Percentiles rank a stretch among this genome's conserved stretches.
phyloP scores from a whole-genome alignment of 2,888 invertebrate genomes.

The Galerucella nymphaeae region DNA sequence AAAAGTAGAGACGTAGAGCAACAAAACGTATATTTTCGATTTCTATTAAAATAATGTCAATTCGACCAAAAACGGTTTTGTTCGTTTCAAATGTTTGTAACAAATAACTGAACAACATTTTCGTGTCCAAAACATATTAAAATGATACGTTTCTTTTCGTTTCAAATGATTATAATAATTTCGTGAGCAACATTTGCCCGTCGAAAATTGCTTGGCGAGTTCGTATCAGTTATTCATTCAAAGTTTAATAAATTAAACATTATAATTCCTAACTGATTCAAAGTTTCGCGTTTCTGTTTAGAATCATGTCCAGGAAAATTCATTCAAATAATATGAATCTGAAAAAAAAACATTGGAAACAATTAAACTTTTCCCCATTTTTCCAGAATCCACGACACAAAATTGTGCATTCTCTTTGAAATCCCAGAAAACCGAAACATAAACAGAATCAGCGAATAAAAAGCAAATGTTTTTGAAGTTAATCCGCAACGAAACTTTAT shows the following conservation, averaged over 20 bases:
- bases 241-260: not conserved
- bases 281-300: not conserved
- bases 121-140: too few relatives aligned
- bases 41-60: too few relatives aligned
- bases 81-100: too few relatives aligned
- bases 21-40: too few relatives aligned
- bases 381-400: slow-evolving; percentile 21
- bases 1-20: too few relatives aligned
- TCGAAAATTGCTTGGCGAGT: too few relatives aligned
- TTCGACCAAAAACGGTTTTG: too few relatives aligned
- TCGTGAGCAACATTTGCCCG: too few relatives aligned
- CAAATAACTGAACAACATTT: too few relatives aligned
- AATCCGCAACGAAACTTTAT: slow-evolving; percentile 50
- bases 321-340: not conserved
- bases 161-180: too few relatives aligned
- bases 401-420: slow-evolving; percentile 44
- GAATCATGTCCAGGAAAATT: not conserved
- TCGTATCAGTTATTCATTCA: too few relatives aligned
- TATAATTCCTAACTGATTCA: not conserved
- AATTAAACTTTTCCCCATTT: slow-evolving; percentile 33
- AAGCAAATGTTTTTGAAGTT: slow-evolving; percentile 50
- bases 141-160: too few relatives aligned
- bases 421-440: slow-evolving; percentile 48
- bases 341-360: slow-evolving; percentile 12
- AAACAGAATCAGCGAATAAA: slow-evolving; percentile 48